A percentile compares a stretch with the other conserved stretches of the same genome.
phyloP scores from a whole-genome alignment of 2,888 invertebrate genomes.

The Labia minor region DNA sequence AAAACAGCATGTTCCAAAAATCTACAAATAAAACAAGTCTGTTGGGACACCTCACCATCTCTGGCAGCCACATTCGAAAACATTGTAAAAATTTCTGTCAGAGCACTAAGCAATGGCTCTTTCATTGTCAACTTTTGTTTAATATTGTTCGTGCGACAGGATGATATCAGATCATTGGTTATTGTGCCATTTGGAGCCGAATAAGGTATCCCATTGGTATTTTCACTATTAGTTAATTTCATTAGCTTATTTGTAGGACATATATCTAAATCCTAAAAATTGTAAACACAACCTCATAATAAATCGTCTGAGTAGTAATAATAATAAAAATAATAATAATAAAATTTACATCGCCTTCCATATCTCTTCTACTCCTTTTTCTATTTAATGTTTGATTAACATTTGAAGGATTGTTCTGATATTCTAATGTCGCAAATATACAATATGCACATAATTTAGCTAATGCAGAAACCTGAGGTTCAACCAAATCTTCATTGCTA shows the following conservation, averaged over 20 bases:
- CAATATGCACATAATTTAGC: constrained; percentile 65
- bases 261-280: constrained; percentile 24
- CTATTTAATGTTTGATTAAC: constrained; percentile 35
- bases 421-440: constrained; percentile 58
- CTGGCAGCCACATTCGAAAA: constrained; percentile 58
- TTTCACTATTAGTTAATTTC: constrained; percentile 15
- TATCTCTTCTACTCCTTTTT: constrained; percentile 49
- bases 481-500: constrained; percentile 55
- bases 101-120: constrained; percentile 53
- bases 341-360: constrained; percentile 35
- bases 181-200: constrained; percentile 17
- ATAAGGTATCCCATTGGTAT: neutral
- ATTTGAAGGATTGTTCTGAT: constrained; percentile 33
- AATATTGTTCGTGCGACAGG: constrained; percentile 9
- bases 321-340: too few relatives aligned
- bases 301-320: too few relatives aligned
- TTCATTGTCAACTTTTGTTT: constrained; percentile 36
- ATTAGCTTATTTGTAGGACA: constrained; percentile 15
- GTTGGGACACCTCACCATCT: constrained; percentile 70
- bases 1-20: constrained; percentile 64
- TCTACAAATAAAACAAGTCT: constrained; percentile 71
- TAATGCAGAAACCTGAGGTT: constrained; percentile 65
- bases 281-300: constrained; percentile 35
- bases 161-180: neutral
- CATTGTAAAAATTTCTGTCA: constrained; percentile 58